Base-by-base conservation (phyloP, 2,113 vertebrate species). In the Apus apus region DNA sequence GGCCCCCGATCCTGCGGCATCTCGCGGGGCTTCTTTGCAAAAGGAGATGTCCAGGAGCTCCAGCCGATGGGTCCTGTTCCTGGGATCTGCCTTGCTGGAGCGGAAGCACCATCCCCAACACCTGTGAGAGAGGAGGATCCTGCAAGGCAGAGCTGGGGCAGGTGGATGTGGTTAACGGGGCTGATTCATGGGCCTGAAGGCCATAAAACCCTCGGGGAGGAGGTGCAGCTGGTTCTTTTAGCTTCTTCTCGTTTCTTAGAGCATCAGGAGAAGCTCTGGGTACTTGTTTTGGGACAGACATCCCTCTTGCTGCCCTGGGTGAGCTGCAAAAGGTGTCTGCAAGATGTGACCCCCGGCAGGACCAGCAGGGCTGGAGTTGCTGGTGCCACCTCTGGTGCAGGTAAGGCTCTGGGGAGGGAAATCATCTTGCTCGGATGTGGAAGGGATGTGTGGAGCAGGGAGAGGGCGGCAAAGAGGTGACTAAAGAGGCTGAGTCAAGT, bases 141-240 rank as follows among this genome's bases (percentile, higher is more conserved):
- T 5, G 15, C 3, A 8, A 23, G 34, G 12, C 76, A 1, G 29
- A 22, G 32, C 30, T 40, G 70, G 45, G 17, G 3, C 50, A 22
- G 15, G 27, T 6, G 62, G 27, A 2, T 2, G 0, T 0, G 18
- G n/a, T 0, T 14, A 40, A 11, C 2, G 2, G 53, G 46, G 64
- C 22, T 23, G 21, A 25, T 50, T 50, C 50, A 22, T 22, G 22
- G 50, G 21, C 11, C 26, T 12, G 45, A 12, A 16, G 86, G 43
- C 6, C 48, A 30, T 3, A 80, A 86, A 67, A 9, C 1, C 30
- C n/a, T 2, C 0, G 29, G 11, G 46, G 17, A 0, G 12, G 23
- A 5, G 13, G 12, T 0, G 0, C 2, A 2, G 1, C 0, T 8
- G 25, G 0, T 1, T 10, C 2, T 21, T 5, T 2, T 5, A 15